Evolutionary conservation across 2,113 vertebrate genomes (phyloP).

Genomic region (Oplegnathus fasciatus): DNA sequence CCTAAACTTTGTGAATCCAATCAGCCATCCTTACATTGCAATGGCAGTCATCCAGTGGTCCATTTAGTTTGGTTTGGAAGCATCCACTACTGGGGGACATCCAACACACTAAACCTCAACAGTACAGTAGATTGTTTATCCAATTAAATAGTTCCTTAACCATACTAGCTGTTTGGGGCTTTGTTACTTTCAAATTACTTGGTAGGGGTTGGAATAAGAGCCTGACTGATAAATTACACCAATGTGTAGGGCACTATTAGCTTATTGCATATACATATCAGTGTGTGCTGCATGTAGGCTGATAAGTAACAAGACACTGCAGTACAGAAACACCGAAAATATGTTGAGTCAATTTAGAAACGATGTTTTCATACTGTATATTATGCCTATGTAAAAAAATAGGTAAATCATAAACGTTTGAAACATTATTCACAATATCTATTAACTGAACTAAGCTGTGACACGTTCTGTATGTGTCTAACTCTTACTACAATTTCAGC

Average conservation of each 20-base stretch:
- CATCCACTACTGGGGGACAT: constrained; percentile 32
- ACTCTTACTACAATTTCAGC: not conserved
- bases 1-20: constrained; percentile 45
- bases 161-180: not conserved
- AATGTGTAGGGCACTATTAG: not conserved
- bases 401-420: too few species aligned
- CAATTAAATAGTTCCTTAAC: constrained; percentile 1
- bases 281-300: not conserved
- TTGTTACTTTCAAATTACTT: not conserved
- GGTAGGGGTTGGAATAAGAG: not conserved
- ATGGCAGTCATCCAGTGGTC: constrained; percentile 29
- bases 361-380: too few species aligned
- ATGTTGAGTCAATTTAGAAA: not conserved
- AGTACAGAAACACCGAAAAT: not conserved
- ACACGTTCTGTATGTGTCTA: not conserved
- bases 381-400: too few species aligned
- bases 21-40: constrained; percentile 34
- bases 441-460: not conserved
- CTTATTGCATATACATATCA: not conserved
- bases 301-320: not conserved
- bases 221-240: not conserved
- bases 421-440: not conserved
- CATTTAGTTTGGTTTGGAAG: constrained; percentile 47
- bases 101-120: not conserved
- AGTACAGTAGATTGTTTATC: not conserved